Percentiles rank a stretch among this genome's conserved stretches.
These are phyloP conservation scores for Antitype chi DNA, from an alignment of 2,888 invertebrate species.

Conservation along the genomic window DNA sequence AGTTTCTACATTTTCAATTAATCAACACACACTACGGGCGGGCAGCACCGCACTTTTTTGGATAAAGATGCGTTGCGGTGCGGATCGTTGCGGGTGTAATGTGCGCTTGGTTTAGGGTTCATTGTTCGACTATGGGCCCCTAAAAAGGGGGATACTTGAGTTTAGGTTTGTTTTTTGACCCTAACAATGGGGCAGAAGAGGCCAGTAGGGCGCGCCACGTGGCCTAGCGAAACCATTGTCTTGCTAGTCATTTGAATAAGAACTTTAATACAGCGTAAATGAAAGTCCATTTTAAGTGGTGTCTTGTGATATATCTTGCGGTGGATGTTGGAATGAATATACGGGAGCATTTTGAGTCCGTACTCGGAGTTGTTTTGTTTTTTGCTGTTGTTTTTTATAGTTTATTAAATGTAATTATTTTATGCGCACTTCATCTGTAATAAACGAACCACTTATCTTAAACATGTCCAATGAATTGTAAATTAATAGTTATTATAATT, in stretches of 20 bases:
- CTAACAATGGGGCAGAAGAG: conserved; percentile 79
- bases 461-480: not conserved
- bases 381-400: not conserved
- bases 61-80: not conserved
- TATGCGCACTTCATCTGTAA: not conserved
- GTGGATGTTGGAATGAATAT: conserved; percentile 37
- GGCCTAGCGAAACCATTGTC: conserved; percentile 71
- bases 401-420: not conserved
- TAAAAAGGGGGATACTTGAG: conserved; percentile 79
- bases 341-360: conserved; percentile 30
- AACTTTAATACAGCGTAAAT: conserved; percentile 26
- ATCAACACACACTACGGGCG: not conserved
- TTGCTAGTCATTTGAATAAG: conserved; percentile 42
- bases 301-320: conserved; percentile 11
- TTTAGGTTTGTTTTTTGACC: conserved; percentile 87
- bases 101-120: not conserved
- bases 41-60: not conserved
- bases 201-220: conserved; percentile 81
- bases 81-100: not conserved
- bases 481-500: not conserved
- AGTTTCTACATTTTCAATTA: not conserved
- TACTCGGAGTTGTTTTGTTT: not conserved
- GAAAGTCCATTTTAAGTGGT: conserved; percentile 38
- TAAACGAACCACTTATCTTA: not conserved
- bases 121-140: conserved; percentile 26